These are phyloP conservation scores for Philaenus spumarius DNA, from an alignment of 1,140 invertebrate genomes.

Conservation along the genomic window DNA sequence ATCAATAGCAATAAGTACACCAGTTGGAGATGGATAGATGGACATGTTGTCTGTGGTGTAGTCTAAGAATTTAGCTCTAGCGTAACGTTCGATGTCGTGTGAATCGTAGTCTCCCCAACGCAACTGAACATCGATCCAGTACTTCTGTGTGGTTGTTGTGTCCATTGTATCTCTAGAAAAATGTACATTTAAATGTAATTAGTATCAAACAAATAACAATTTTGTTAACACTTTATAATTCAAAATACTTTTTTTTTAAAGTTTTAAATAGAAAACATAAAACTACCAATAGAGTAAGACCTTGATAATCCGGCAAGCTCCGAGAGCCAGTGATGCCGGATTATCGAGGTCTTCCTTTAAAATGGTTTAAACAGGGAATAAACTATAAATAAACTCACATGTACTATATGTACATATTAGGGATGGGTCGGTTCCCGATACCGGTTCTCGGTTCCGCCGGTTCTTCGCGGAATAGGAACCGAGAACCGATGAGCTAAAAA, in stretches of 20 bases:
- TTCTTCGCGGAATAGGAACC: no score
- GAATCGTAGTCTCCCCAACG: slow-evolving; percentile 99
- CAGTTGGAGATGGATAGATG: slow-evolving; percentile 98
- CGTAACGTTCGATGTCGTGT: slow-evolving; percentile 97
- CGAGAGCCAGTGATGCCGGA: neutral
- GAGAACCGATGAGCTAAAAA: no score
- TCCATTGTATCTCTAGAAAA: slow-evolving; percentile 92
- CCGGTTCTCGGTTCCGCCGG: no score
- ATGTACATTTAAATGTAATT: slow-evolving; percentile 50
- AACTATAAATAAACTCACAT: no score
- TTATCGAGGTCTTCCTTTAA: no score
- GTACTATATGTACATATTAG: no score
- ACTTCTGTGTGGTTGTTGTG: slow-evolving; percentile 97
- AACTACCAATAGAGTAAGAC: neutral
- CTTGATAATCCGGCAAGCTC: no score
- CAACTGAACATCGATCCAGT: slow-evolving; percentile 98
- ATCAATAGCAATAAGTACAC: slow-evolving; percentile 95
- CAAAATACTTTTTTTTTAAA: no score
- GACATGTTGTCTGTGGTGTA: slow-evolving; percentile 99
- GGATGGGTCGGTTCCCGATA: no score
- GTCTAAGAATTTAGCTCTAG: slow-evolving; percentile 96
- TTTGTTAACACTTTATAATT: slow-evolving; percentile 54
- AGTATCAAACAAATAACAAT: slow-evolving; percentile 53
- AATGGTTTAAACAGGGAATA: no score
- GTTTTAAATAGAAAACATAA: neutral